These are phyloP conservation scores for Euleptes europaea DNA, from an alignment of 2,113 vertebrate species.

Conservation along the genomic window DNA sequence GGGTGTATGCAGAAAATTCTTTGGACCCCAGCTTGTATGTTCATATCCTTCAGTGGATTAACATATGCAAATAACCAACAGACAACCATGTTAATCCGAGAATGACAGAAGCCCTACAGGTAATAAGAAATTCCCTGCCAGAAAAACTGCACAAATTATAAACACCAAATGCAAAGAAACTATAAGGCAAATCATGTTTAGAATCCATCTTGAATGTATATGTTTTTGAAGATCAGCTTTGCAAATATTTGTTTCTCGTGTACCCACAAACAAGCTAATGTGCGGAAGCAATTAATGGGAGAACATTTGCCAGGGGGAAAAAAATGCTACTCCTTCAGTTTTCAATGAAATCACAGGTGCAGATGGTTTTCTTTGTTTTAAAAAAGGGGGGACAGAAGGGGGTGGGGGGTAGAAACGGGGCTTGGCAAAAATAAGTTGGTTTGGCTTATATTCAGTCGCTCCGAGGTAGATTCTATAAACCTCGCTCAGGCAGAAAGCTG, in stretches of 20 bases:
- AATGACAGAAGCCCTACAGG: conserved; percentile 1
- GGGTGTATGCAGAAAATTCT: background rate
- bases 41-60: background rate
- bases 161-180: conserved; percentile 56
- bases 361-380: background rate
- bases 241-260: conserved; percentile 42
- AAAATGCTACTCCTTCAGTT: conserved; percentile 58
- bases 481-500: background rate
- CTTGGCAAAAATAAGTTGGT: background rate
- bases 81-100: background rate
- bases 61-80: background rate
- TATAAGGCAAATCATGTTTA: conserved; percentile 58
- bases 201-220: conserved; percentile 37
- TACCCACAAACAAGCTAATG: conserved; percentile 58
- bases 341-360: conserved; percentile 63
- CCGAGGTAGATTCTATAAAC: background rate
- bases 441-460: background rate
- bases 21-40: background rate
- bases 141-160: conserved; percentile 50
- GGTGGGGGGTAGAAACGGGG: background rate
- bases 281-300: conserved; percentile 67
- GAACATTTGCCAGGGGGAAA: conserved; percentile 57
- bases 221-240: conserved; percentile 32
- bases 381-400: background rate
- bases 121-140: conserved; percentile 45